phyloP scores from a whole-genome alignment of 2,113 vertebrate genomes.

The Pelmatolapia mariae region DNA sequence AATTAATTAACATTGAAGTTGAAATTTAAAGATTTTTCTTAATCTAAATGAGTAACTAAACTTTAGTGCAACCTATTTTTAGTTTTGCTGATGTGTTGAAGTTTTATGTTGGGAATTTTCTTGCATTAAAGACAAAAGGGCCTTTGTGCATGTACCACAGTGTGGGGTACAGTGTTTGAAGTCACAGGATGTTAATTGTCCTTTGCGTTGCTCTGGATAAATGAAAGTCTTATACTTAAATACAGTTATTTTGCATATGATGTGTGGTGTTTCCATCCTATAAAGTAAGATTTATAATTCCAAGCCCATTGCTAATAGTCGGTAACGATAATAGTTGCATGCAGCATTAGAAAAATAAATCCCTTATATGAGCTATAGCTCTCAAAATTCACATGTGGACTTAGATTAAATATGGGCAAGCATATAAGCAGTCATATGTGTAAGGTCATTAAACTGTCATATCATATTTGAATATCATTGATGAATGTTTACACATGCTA shows the following conservation, averaged over 20 bases:
- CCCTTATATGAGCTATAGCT: background rate
- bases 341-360: background rate
- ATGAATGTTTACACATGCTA: background rate
- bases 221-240: background rate
- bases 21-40: background rate
- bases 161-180: background rate
- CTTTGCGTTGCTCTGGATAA: background rate
- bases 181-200: background rate
- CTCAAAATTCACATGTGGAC: background rate
- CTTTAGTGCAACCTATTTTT: background rate
- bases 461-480: background rate
- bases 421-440: background rate
- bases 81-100: background rate
- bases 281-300: background rate
- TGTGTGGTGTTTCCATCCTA: background rate
- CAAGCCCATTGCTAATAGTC: background rate
- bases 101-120: background rate
- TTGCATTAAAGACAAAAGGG: background rate
- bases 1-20: background rate
- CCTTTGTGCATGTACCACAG: background rate
- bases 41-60: background rate
- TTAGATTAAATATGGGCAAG: background rate
- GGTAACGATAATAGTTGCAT: background rate
- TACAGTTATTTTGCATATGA: background rate
- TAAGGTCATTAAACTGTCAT: background rate